phyloP scores from a whole-genome alignment of 2,797 vertebrate genomes.

The Centropyge bicolor region DNA sequence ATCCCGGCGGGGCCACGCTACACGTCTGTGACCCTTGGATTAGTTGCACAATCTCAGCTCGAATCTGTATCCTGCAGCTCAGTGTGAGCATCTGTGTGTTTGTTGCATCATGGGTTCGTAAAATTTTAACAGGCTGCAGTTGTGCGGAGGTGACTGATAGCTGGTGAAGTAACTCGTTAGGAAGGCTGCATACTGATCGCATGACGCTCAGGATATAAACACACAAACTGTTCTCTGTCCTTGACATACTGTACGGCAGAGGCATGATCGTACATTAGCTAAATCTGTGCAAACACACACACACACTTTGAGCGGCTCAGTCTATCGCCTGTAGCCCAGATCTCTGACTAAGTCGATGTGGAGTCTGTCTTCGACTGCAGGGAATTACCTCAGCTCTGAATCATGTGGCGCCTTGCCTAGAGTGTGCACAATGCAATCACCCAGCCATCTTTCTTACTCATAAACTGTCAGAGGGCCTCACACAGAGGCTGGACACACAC shows the following conservation, averaged over 20 bases:
- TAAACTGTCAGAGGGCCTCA: constrained; percentile 77
- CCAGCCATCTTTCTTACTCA: constrained; percentile 75
- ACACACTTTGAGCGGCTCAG: constrained; percentile 23
- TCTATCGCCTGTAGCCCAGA: constrained; percentile 58
- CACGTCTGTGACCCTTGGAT: constrained; percentile 57
- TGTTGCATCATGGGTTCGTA: constrained; percentile 25
- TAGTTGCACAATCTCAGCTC: constrained; percentile 45
- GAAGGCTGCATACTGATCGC: constrained; percentile 17
- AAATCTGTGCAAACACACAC: constrained; percentile 27
- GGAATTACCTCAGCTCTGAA: constrained; percentile 83
- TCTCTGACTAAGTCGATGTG: constrained; percentile 63
- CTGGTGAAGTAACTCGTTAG: constrained; percentile 9
- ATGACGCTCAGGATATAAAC: constrained; percentile 24
- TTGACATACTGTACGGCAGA: constrained; percentile 25
- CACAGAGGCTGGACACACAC: constrained; percentile 58
- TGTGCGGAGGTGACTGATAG: constrained; percentile 25
- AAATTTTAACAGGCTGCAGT: constrained; percentile 6
- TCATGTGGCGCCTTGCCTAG: constrained; percentile 76
- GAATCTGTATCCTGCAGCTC: neutral
- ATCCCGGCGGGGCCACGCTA: constrained; percentile 49
- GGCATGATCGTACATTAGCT: neutral
- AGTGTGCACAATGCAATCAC: constrained; percentile 77
- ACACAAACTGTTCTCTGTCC: constrained; percentile 3
- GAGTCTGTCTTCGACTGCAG: constrained; percentile 67
- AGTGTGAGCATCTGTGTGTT: constrained; percentile 1